phyloP scores from a whole-genome alignment of 2,888 invertebrate genomes.

The Rhodophaea formosa region DNA sequence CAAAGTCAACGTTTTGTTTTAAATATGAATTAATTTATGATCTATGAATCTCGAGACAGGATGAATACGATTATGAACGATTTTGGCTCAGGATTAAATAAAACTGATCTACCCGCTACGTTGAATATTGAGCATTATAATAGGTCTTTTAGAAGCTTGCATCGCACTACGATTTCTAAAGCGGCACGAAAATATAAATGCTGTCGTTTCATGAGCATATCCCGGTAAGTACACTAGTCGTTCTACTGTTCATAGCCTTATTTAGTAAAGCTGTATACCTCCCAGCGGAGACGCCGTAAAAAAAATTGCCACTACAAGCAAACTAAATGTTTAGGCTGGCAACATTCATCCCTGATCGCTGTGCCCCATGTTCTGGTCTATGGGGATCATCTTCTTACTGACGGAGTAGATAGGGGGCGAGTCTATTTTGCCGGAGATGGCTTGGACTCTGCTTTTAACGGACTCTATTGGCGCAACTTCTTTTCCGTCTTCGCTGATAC shows the following conservation, averaged over 20 bases:
- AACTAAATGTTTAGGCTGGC: slow-evolving; percentile 33
- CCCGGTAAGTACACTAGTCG: slow-evolving; percentile 45
- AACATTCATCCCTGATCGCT: slow-evolving; percentile 61
- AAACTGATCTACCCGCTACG: slow-evolving; percentile 35
- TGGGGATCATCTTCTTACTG: slow-evolving; percentile 66
- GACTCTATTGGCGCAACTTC: slow-evolving; percentile 65
- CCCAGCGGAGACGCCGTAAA: slow-evolving; percentile 28
- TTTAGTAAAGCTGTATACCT: slow-evolving; percentile 52
- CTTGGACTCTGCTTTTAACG: slow-evolving; percentile 70
- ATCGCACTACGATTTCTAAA: slow-evolving; percentile 43
- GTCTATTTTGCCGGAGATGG: slow-evolving; percentile 64
- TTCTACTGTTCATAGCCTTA: slow-evolving; percentile 47
- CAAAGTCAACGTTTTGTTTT: slow-evolving; percentile 7
- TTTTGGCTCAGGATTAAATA: slow-evolving; percentile 41
- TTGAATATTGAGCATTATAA: slow-evolving; percentile 54
- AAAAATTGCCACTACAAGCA: slow-evolving; percentile 58
- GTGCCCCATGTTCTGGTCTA: slow-evolving; percentile 57
- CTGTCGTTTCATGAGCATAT: slow-evolving; percentile 38
- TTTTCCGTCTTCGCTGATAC: slow-evolving; percentile 57
- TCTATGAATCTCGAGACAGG: slow-evolving; percentile 29
- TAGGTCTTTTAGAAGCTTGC: slow-evolving; percentile 57
- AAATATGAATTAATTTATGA: slow-evolving; percentile 22
- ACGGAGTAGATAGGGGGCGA: slow-evolving; percentile 70
- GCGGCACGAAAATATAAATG: slow-evolving; percentile 37
- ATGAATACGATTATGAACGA: slow-evolving; percentile 35